Evolutionary conservation across 2,797 vertebrate species (phyloP).

Genomic region (Thaleichthys pacificus): DNA sequence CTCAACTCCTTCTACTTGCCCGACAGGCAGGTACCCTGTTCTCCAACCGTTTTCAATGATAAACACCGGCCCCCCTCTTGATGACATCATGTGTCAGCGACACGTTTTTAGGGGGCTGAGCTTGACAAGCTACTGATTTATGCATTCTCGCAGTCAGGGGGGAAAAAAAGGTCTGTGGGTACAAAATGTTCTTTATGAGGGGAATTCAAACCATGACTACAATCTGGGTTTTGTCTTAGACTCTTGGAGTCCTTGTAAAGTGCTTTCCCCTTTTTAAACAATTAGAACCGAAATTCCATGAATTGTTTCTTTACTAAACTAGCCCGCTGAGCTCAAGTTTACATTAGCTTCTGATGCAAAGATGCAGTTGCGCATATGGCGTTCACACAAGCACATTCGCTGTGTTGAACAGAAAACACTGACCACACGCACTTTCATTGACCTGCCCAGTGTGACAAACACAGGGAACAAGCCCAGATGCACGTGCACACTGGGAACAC

Average conservation of each 20-base stretch:
- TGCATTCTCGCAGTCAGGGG: background rate
- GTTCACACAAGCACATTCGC: background rate
- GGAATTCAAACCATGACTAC: constrained; percentile 14
- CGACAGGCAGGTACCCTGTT: too few relatives aligned
- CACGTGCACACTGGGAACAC: constrained; percentile 20
- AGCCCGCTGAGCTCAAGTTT: background rate
- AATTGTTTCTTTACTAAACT: background rate
- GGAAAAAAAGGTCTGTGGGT: background rate
- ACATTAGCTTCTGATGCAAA: background rate
- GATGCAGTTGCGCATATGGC: too few relatives aligned
- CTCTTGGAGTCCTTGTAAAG: background rate
- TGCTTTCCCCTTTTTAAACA: background rate
- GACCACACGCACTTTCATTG: constrained; percentile 38
- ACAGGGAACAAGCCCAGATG: constrained; percentile 3
- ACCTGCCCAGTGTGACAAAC: constrained; percentile 16
- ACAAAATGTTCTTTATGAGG: constrained; percentile 35
- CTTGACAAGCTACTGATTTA: background rate
- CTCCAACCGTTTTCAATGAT: background rate
- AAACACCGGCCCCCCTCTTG: constrained; percentile 14
- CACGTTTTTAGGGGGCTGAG: background rate
- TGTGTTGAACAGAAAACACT: background rate
- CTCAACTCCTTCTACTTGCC: too few relatives aligned
- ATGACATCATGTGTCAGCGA: constrained; percentile 31
- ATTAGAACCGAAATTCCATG: background rate
- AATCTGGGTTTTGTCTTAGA: background rate